Percentiles rank a stretch among this genome's conserved stretches.
phyloP scores from a whole-genome alignment of 2,797 vertebrate species.

The Enteromius radiatus region DNA sequence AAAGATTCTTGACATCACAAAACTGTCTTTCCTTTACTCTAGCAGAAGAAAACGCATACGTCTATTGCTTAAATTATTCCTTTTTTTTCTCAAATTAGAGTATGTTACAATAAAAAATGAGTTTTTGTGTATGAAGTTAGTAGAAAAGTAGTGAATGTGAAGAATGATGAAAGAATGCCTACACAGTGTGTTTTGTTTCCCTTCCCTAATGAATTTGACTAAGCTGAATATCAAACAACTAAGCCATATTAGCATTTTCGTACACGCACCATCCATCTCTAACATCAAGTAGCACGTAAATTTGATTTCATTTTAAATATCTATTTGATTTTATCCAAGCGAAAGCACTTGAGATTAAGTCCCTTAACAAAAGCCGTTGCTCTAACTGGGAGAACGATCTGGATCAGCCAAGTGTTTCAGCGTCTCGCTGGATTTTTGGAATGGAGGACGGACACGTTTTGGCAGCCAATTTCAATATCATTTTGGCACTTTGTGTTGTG shows the following conservation, averaged over 20 bases:
- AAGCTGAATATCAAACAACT: not conserved
- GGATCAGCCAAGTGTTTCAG: conserved; percentile 52
- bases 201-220: conserved; percentile 10
- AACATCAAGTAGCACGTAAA: conserved; percentile 32
- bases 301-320: conserved; percentile 54
- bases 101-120: not conserved
- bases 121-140: not conserved
- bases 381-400: conserved; percentile 45
- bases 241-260: conserved; percentile 38
- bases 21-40: not conserved
- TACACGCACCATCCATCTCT: conserved; percentile 26
- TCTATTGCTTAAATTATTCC: not conserved
- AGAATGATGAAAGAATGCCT: not conserved
- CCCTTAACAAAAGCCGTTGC: conserved; percentile 49
- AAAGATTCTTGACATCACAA: conserved; percentile 6
- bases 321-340: conserved; percentile 51
- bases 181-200: not conserved
- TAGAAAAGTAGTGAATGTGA: not conserved
- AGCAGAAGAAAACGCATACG: not conserved
- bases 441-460: conserved; percentile 50
- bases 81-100: not conserved
- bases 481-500: conserved; percentile 59
- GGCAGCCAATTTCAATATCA: conserved; percentile 60
- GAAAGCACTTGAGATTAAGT: conserved; percentile 52
- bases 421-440: conserved; percentile 51